These are phyloP conservation scores for Macaria liturata DNA, from an alignment of 2,888 invertebrate species.

Conservation along the genomic window DNA sequence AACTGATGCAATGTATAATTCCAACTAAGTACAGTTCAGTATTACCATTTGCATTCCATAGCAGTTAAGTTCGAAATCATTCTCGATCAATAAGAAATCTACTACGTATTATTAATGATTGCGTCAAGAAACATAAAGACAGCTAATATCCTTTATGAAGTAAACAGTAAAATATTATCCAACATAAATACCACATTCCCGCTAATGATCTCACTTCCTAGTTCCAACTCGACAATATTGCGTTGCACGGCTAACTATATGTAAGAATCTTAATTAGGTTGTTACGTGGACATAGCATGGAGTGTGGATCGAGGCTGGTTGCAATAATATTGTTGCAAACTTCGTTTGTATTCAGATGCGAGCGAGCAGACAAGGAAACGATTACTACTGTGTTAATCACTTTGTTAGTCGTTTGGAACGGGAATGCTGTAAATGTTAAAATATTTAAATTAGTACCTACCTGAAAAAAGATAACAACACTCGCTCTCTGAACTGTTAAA, in stretches of 20 bases:
- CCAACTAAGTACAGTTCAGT: neutral
- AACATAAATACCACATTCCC: constrained; percentile 13
- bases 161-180: constrained; percentile 4
- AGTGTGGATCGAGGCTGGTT: constrained; percentile 12
- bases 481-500: too few relatives aligned
- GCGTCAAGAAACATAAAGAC: too few relatives aligned
- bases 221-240: constrained; percentile 14
- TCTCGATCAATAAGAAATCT: neutral
- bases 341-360: constrained; percentile 15
- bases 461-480: too few relatives aligned
- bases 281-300: constrained; percentile 14
- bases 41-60: neutral
- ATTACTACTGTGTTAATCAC: constrained; percentile 13
- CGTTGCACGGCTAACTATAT: constrained; percentile 14
- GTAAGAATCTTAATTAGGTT: constrained; percentile 25
- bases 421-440: too few relatives aligned
- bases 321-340: constrained; percentile 16
- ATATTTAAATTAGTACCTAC: too few relatives aligned
- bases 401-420: neutral
- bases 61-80: neutral
- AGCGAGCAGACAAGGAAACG: constrained; percentile 16
- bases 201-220: constrained; percentile 22
- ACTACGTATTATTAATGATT: too few relatives aligned
- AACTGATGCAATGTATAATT: constrained; percentile 1
- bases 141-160: too few relatives aligned